Percentiles rank a stretch among this genome's conserved stretches.
Conservation (phyloP, 2,888 invertebrate species). For the Bursaphelenchus okinawaensis region DNA sequence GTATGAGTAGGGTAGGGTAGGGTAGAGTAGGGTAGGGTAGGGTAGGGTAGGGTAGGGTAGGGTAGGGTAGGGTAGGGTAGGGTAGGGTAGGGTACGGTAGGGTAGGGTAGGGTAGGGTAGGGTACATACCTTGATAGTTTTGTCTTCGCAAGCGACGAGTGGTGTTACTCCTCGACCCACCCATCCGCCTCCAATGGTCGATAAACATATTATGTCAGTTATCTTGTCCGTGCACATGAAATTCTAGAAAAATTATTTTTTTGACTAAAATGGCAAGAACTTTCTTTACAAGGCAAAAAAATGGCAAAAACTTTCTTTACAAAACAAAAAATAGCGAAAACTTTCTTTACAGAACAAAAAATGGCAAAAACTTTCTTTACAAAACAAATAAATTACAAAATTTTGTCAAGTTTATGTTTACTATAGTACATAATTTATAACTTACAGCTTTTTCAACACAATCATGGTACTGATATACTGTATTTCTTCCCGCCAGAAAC, state of each 20-base stretch:
- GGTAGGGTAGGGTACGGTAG: neutral
- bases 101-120: neutral
- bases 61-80: neutral
- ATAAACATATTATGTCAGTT: constrained; percentile 73
- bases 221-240: constrained; percentile 81
- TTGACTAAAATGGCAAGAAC: no score
- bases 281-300: no score
- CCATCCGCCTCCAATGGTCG: constrained; percentile 58
- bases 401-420: no score
- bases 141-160: constrained; percentile 75
- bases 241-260: constrained; percentile 63
- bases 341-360: no score
- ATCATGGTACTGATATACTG: constrained; percentile 77
- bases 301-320: no score
- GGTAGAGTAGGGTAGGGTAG: neutral
- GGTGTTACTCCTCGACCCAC: constrained; percentile 62
- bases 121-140: constrained; percentile 67
- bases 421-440: no score
- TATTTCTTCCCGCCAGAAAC: constrained; percentile 72
- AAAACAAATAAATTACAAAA: no score
- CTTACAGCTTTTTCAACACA: constrained; percentile 72
- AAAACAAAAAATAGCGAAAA: no score
- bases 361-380: no score
- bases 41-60: neutral
- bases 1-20: neutral